Evolutionary conservation across 2,888 invertebrate species (phyloP).

Genomic region (Eutolmus rufibarbis): DNA sequence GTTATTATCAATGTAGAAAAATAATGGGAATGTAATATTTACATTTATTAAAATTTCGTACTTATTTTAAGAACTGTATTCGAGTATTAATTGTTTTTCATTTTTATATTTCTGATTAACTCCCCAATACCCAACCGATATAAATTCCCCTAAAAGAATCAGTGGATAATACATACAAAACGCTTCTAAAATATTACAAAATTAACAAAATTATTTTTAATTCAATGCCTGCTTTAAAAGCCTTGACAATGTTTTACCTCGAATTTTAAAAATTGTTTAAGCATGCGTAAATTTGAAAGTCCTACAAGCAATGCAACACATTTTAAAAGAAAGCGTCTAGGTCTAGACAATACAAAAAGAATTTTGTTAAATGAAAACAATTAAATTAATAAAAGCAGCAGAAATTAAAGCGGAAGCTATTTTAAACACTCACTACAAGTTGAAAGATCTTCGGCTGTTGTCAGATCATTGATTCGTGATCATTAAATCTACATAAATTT

Average conservation of each 20-base stretch:
- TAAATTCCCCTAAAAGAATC: not conserved
- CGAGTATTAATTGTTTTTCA: no score
- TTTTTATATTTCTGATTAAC: not conserved
- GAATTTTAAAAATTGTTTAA: no score
- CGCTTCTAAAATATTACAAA: no score
- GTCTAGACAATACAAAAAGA: not conserved
- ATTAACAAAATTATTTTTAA: no score
- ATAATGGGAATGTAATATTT: not conserved
- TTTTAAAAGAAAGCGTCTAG: not conserved
- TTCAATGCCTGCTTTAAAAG: not conserved
- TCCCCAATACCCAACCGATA: not conserved
- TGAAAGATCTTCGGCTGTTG: no score
- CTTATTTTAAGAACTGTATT: not conserved
- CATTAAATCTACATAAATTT: not conserved
- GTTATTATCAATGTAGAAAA: constrained; percentile 67
- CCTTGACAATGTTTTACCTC: not conserved
- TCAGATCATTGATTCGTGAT: not conserved
- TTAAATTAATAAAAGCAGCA: not conserved
- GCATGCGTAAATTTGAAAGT: not conserved
- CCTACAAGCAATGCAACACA: no score
- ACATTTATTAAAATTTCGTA: not conserved
- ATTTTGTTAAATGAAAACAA: not conserved
- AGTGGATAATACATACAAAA: not conserved
- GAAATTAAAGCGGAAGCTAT: no score
- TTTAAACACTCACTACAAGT: no score